Conservation (phyloP, 2,888 invertebrate species). For the Drosophila planitibia region DNA sequence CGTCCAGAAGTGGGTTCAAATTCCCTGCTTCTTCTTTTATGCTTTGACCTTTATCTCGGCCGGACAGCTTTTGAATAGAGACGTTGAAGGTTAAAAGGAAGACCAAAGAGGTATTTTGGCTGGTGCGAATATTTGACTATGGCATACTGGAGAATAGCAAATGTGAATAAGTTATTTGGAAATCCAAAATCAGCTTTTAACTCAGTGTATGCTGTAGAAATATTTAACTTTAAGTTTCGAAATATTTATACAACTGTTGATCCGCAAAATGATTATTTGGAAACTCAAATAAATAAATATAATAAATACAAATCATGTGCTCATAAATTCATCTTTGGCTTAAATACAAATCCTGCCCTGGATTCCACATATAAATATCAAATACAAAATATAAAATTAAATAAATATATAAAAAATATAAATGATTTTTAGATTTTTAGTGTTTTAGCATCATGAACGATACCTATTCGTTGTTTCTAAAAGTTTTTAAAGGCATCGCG, state of each 20-base stretch:
- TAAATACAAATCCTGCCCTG: neutral
- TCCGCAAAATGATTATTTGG: neutral
- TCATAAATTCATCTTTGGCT: no score
- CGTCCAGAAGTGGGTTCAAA: slow-evolving; percentile 1
- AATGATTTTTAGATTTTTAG: neutral
- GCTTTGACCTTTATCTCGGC: neutral
- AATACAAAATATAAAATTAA: no score
- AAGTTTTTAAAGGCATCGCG: neutral
- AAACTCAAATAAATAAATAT: neutral
- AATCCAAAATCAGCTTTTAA: neutral
- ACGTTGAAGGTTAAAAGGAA: neutral
- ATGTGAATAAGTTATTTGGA: neutral
- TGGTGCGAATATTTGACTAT: neutral
- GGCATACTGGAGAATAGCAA: neutral
- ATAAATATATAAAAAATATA: neutral
- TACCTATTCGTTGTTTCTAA: neutral
- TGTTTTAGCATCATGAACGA: neutral
- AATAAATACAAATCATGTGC: neutral
- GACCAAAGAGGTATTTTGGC: neutral
- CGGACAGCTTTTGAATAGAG: slow-evolving; percentile 25
- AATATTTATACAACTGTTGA: neutral
- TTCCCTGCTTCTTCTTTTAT: neutral
- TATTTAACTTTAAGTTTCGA: neutral
- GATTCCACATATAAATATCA: no score
- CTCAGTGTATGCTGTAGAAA: neutral